Conservation (phyloP, 2,113 vertebrate genomes). For the Heptranchias perlo region DNA sequence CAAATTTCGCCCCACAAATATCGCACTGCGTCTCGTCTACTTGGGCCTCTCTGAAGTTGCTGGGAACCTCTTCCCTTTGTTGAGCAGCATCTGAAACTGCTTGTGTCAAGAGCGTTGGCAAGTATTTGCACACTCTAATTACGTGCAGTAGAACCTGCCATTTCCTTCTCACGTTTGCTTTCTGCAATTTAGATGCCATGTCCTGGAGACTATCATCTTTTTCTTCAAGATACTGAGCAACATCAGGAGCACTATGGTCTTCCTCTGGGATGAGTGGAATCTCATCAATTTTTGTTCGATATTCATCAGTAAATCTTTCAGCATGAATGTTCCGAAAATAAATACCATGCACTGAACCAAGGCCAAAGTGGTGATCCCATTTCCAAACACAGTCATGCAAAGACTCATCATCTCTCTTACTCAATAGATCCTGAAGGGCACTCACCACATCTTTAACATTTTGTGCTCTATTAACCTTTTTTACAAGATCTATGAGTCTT, state of each 20-base stretch:
- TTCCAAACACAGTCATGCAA: conserved; percentile 63
- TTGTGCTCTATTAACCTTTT: conserved; percentile 40
- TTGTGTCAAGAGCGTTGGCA: conserved; percentile 51
- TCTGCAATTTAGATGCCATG: conserved; percentile 57
- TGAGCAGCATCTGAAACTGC: conserved; percentile 38
- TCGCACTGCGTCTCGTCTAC: conserved; percentile 67
- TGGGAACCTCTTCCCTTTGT: conserved; percentile 45
- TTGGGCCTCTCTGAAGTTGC: conserved; percentile 62
- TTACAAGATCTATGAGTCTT: conserved; percentile 51
- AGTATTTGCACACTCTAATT: conserved; percentile 49
- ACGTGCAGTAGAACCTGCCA: conserved; percentile 49
- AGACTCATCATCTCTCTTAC: conserved; percentile 55
- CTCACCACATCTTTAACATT: conserved; percentile 48
- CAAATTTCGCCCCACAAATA: conserved; percentile 65
- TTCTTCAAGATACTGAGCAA: conserved; percentile 51
- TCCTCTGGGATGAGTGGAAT: not conserved
- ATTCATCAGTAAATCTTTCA: conserved; percentile 10
- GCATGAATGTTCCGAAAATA: conserved; percentile 8
- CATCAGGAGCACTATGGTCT: conserved; percentile 44
- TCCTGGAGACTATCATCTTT: conserved; percentile 52
- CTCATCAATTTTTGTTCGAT: not conserved
- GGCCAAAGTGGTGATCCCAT: conserved; percentile 53
- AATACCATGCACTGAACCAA: conserved; percentile 42
- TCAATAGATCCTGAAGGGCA: conserved; percentile 57
- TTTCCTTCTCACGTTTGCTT: conserved; percentile 51